Conservation (phyloP, 2,888 invertebrate species). For the Stenchaetothrips biformis region DNA sequence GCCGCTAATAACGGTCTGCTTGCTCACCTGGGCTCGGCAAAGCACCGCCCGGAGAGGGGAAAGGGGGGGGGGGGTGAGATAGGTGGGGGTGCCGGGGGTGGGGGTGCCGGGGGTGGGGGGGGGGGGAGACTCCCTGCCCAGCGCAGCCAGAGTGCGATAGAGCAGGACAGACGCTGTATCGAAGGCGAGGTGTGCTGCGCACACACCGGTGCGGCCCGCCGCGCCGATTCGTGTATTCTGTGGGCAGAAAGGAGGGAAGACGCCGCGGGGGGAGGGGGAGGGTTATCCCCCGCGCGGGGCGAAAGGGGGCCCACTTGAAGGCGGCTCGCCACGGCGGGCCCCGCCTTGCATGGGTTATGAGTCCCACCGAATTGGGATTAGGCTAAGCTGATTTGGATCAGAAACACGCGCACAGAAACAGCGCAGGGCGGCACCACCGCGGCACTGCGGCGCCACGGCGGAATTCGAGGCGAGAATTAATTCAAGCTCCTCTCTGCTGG, state of each 20-base stretch:
- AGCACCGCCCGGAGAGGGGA: not conserved
- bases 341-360: not conserved
- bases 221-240: not conserved
- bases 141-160: not conserved
- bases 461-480: too few relatives aligned
- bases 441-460: too few relatives aligned
- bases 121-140: too few relatives aligned
- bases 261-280: not conserved
- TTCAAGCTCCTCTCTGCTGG: too few relatives aligned
- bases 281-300: not conserved
- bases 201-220: not conserved
- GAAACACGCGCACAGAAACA: not conserved
- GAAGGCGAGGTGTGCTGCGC: too few relatives aligned
- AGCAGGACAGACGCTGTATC: not conserved
- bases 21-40: constrained; percentile 1
- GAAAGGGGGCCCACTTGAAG: not conserved
- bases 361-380: not conserved
- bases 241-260: not conserved
- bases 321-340: not conserved
- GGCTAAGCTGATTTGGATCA: not conserved
- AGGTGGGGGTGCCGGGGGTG: not conserved
- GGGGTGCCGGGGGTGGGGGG: not conserved
- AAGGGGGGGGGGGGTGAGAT: not conserved
- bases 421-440: too few relatives aligned
- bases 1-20: constrained; percentile 14